These are phyloP conservation scores for Cheilosia vulpina DNA, from an alignment of 2,888 invertebrate genomes.

Conservation along the genomic window DNA sequence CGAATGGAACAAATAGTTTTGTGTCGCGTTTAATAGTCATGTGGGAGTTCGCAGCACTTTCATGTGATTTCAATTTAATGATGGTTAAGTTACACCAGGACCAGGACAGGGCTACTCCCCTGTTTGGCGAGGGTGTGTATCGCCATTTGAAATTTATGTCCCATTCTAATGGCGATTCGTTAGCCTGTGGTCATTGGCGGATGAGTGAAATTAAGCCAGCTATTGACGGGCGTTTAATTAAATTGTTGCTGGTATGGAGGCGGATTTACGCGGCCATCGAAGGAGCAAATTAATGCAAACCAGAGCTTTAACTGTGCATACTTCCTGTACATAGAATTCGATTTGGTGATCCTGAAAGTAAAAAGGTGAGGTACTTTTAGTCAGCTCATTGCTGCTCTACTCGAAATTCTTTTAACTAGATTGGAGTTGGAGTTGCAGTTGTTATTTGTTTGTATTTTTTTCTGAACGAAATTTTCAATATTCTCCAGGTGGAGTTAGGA, in stretches of 20 bases:
- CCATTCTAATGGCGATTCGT: constrained; percentile 41
- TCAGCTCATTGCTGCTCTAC: too few relatives aligned
- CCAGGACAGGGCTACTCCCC: background rate
- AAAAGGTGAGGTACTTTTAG: too few relatives aligned
- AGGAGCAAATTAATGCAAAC: constrained; percentile 7
- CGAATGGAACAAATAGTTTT: constrained; percentile 19
- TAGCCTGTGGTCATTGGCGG: constrained; percentile 53
- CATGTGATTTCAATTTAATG: constrained; percentile 67
- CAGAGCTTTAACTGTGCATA: background rate
- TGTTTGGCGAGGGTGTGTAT: constrained; percentile 16
- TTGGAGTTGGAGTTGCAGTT: too few relatives aligned
- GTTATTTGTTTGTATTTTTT: too few relatives aligned
- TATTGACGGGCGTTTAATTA: constrained; percentile 58
- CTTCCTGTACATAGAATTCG: too few relatives aligned
- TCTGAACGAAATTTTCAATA: too few relatives aligned
- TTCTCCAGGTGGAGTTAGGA: too few relatives aligned
- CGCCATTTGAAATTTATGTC: constrained; percentile 32
- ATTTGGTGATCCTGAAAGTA: too few relatives aligned
- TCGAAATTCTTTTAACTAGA: too few relatives aligned
- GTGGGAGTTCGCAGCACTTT: constrained; percentile 19
- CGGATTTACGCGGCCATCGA: background rate
- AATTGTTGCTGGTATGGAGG: constrained; percentile 4
- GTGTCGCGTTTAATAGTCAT: constrained; percentile 26
- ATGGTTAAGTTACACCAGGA: constrained; percentile 40
- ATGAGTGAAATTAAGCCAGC: constrained; percentile 63